Evolutionary conservation across 2,888 invertebrate genomes (phyloP).

Genomic region (Drosophila tanythrix): DNA sequence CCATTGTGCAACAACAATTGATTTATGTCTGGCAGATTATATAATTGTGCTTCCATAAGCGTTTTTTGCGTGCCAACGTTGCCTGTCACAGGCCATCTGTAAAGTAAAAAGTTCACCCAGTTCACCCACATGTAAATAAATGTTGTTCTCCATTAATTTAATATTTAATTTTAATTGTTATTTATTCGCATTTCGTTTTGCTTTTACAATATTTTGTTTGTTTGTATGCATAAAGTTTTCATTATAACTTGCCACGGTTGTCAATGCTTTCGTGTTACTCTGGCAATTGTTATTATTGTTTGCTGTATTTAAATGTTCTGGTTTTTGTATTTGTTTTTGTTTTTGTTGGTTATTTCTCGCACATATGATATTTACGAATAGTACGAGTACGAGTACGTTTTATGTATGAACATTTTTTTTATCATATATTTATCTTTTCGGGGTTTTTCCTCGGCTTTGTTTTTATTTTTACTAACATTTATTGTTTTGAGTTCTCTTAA

Average conservation of each 20-base stretch:
- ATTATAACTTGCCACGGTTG: conserved; percentile 49
- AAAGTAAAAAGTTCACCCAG: neutral
- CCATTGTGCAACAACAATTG: neutral
- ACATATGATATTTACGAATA: conserved; percentile 34
- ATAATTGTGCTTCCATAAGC: neutral
- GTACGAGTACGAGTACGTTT: conserved; percentile 45
- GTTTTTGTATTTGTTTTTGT: conserved; percentile 2
- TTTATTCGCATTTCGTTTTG: conserved; percentile 76
- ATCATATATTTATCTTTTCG: conserved; percentile 24
- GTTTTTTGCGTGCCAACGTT: neutral
- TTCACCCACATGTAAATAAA: conserved; percentile 27
- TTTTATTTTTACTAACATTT: conserved; percentile 21
- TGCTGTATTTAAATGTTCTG: conserved; percentile 55
- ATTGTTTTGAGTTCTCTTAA: conserved; percentile 27
- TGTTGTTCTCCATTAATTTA: conserved; percentile 57
- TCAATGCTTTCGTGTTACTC: conserved; percentile 51
- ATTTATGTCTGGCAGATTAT: conserved; percentile 9
- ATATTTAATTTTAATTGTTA: conserved; percentile 79
- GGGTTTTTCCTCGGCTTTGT: conserved; percentile 18
- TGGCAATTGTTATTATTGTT: conserved; percentile 62
- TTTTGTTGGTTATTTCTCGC: conserved; percentile 23
- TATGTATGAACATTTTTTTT: conserved; percentile 50
- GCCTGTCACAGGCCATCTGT: neutral
- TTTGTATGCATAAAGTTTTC: conserved; percentile 69
- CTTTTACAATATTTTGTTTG: conserved; percentile 70